Evolutionary conservation across 2,888 invertebrate species (phyloP).

Genomic region (Drosophila ustulata): DNA sequence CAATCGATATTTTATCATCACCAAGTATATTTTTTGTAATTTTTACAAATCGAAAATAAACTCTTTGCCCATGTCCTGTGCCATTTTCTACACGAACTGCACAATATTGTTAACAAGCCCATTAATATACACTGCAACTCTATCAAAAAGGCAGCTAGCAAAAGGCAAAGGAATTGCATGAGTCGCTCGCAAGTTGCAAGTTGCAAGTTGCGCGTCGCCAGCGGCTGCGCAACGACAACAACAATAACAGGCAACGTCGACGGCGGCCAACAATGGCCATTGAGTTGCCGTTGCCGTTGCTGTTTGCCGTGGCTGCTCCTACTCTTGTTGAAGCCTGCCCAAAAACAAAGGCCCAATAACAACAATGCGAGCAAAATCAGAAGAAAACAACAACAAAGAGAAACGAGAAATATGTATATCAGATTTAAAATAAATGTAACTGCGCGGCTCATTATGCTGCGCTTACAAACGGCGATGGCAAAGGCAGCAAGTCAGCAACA

Average conservation of each 20-base stretch:
- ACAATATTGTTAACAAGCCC: constrained; percentile 6
- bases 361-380: constrained; percentile 45
- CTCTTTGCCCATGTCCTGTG: too few relatives aligned
- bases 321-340: constrained; percentile 57
- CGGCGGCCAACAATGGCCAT: constrained; percentile 74
- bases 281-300: constrained; percentile 61
- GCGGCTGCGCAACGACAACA: constrained; percentile 57
- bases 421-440: constrained; percentile 83
- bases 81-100: background rate
- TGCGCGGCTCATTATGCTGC: constrained; percentile 81
- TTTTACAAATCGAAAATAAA: too few relatives aligned
- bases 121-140: constrained; percentile 44
- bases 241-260: constrained; percentile 40
- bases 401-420: constrained; percentile 80
- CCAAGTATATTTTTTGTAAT: too few relatives aligned
- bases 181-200: constrained; percentile 37
- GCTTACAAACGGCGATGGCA: constrained; percentile 62
- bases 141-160: constrained; percentile 66
- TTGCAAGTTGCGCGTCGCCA: constrained; percentile 59
- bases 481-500: too few relatives aligned
- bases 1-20: too few relatives aligned
- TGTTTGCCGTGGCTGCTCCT: constrained; percentile 29
- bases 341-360: constrained; percentile 78
- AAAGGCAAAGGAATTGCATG: constrained; percentile 60
- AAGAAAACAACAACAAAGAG: constrained; percentile 28